Evolutionary conservation across 2,113 vertebrate species (phyloP).

Genomic region (Acanthochromis polyacanthus): DNA sequence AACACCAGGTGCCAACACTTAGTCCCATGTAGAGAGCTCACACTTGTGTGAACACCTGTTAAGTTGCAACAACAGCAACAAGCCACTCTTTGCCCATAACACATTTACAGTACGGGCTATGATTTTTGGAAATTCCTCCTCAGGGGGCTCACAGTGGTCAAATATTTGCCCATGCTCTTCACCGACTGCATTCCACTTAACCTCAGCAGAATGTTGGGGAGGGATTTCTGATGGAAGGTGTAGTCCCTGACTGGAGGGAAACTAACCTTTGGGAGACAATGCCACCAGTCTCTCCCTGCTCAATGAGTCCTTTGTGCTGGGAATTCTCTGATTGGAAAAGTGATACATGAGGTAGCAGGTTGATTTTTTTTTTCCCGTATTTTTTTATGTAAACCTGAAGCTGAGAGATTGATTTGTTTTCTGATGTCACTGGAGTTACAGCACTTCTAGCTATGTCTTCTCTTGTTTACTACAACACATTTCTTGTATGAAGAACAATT

Average conservation of each 20-base stretch:
- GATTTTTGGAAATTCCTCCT: conserved; percentile 16
- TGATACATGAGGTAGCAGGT: conserved; percentile 82
- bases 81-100: neutral
- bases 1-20: neutral
- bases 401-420: conserved; percentile 67
- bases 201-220: conserved; percentile 80
- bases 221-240: conserved; percentile 72
- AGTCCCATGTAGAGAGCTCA: neutral
- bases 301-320: conserved; percentile 86
- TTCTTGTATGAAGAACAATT: no score
- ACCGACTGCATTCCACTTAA: conserved; percentile 82
- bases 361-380: conserved; percentile 68
- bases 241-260: conserved; percentile 74
- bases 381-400: conserved; percentile 24
- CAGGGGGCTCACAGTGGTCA: conserved; percentile 1
- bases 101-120: neutral
- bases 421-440: conserved; percentile 35
- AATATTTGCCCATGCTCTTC: conserved; percentile 55
- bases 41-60: neutral
- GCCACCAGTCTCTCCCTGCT: conserved; percentile 84
- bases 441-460: neutral
- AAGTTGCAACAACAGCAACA: neutral
- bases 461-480: neutral
- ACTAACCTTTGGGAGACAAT: conserved; percentile 89
- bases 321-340: conserved; percentile 85